Percentiles rank a stretch among this genome's conserved stretches.
Conservation (phyloP, 2,797 vertebrate genomes). For the Phalanger gymnotis region DNA sequence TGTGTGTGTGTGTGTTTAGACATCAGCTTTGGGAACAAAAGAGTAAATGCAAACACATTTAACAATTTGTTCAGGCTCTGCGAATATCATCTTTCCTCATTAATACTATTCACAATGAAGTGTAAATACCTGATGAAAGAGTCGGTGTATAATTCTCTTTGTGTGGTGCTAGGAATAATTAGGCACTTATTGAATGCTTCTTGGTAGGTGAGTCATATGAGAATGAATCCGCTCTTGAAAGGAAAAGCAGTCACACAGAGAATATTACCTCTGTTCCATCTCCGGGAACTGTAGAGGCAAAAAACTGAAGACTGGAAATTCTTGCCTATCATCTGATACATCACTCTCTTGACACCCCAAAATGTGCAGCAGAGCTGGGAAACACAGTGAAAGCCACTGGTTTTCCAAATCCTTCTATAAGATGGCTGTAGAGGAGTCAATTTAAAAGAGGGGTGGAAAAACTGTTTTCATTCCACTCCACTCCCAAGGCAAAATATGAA, state of each 20-base stretch:
- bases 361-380: neutral
- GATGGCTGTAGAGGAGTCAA: slow-evolving; percentile 11
- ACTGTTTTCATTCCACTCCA: neutral
- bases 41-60: neutral
- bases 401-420: neutral
- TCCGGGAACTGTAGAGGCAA: neutral
- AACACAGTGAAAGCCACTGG: neutral
- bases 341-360: neutral
- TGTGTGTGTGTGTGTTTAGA: neutral
- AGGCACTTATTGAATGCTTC: neutral
- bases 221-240: neutral
- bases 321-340: neutral
- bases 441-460: neutral
- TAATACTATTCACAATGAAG: neutral
- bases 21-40: neutral
- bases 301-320: neutral
- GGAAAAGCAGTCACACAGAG: neutral
- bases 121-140: neutral
- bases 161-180: neutral
- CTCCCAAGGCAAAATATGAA: slow-evolving; percentile 16
- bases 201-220: neutral
- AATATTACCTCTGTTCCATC: neutral
- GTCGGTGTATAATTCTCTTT: neutral
- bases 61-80: neutral
- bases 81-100: neutral